phyloP scores from a whole-genome alignment of 2,113 vertebrate species.

The Paraplagusia blochii region DNA sequence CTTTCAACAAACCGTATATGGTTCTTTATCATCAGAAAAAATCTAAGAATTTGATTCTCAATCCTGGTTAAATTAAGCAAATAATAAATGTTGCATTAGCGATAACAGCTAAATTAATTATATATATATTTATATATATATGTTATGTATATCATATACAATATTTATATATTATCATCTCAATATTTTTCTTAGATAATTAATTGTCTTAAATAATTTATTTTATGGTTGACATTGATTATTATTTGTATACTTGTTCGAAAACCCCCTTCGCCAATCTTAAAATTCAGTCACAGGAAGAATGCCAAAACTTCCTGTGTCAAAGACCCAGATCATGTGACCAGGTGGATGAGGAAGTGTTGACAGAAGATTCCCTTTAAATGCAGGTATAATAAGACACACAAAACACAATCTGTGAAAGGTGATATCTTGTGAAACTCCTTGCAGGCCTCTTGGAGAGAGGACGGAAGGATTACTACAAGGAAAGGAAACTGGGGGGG shows the following conservation, averaged over 20 bases:
- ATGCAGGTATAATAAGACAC: slow-evolving; percentile 42
- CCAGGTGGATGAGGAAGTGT: slow-evolving; percentile 61
- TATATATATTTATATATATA: too few species aligned
- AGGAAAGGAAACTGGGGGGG: slow-evolving; percentile 14
- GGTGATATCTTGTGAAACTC: slow-evolving; percentile 69
- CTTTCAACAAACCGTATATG: slow-evolving; percentile 51
- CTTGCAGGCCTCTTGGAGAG: slow-evolving; percentile 27
- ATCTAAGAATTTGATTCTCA: too few species aligned
- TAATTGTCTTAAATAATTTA: neutral
- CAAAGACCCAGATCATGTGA: slow-evolving; percentile 62
- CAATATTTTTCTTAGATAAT: neutral
- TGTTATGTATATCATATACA: too few species aligned
- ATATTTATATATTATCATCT: too few species aligned
- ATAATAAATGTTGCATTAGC: too few species aligned
- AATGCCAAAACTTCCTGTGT: slow-evolving; percentile 16
- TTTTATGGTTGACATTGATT: neutral
- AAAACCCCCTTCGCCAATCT: slow-evolving; percentile 22
- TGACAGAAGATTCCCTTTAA: slow-evolving; percentile 60
- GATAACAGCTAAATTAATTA: too few species aligned
- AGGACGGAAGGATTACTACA: slow-evolving; percentile 56
- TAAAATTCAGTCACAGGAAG: slow-evolving; percentile 21
- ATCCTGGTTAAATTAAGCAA: slow-evolving; percentile 62
- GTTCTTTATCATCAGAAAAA: slow-evolving; percentile 66
- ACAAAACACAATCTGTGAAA: slow-evolving; percentile 57
- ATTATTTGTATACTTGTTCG: neutral